Evolutionary conservation across 1,140 invertebrate genomes (phyloP), one percentile per base, ranked within the genome.

Genomic region (Orussus abietinus): DNA sequence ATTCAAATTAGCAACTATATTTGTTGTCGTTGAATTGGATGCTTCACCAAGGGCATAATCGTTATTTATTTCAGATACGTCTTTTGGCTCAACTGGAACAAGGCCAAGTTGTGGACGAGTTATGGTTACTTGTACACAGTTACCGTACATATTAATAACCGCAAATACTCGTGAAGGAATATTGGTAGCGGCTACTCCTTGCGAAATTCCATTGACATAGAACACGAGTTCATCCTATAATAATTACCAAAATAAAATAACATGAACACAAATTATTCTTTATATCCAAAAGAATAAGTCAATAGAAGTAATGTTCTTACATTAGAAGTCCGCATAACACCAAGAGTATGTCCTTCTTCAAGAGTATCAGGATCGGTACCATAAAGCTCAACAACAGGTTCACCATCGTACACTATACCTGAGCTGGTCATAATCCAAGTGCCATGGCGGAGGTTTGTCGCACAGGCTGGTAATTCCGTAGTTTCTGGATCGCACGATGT

Each of bases 401-500:
- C 77, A 4, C 90, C 90, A 77, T 96, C 85, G 62, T 88, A 83
- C 4, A 93, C 76, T 35, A 96, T 81, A 28, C 86, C 85, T 41
- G 80, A 86, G 3, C 88, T 88, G 9, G 88, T 88, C 85, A 95
- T 87, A 33, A 89, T 80, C 92, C 92, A 95, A 42, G 90, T 90
- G 42, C 85, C 86, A 60, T 86, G 83, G 19, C 84, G 77, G 46
- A 95, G 79, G 55, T 89, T 89, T 17, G 84, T 87, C 13, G 90
- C 88, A 72, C 86, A 90, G 25, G 86, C 81, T 47, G 88, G 88
- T 54, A 93, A 73, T 48, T 87, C 85, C 47, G 92, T 78, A 43
- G 78, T 80, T 45, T 86, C 81, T 11, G 92, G 92, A 62, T 93
- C 84, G 52, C 83, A 82, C 18, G 85, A 82, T 11, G 91, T 93